Evolutionary conservation across 2,113 vertebrate species (phyloP), one percentile per base, ranked within the genome.

Genomic region (Castor canadensis): DNA sequence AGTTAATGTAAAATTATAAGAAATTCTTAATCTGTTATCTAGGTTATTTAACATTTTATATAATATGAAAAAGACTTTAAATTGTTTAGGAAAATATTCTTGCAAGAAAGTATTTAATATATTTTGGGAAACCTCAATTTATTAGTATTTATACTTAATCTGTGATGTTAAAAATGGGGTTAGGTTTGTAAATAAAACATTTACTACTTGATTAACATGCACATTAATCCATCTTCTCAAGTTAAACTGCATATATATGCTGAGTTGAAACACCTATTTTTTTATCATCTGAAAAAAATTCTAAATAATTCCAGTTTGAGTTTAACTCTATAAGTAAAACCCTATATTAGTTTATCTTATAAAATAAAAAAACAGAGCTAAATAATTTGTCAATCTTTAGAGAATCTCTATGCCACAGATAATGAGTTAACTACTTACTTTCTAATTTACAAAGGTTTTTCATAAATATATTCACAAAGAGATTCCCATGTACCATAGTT

Each of bases 341-440:
- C 13, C 22, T 35, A 1, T 43, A 92, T 90, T 87, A 67, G 35
- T 94, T 93, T 76, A 95, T 32, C 62, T 96, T 62, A 32, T 17
- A 83, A 75, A 87, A 84, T 56, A 56, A 43, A 81, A 45, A 54
- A 40, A 45, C 5, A 49, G 1, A 32, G 28, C 1, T 77, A 9
- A 92, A 71, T 30, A 75, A 89, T 71, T n/a, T 84, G 28, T 40
- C 26, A 87, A n/a, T 60, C 24, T 28, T 79, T 67, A 49, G 5
- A 94, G 38, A 1, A 89, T 87, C 95, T 88, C 35, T 67, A n/a
- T 28, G 6, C 73, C 47, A 86, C 26, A 89, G 3, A 4, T 85
- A 92, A 81, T 47, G 89, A 75, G 16, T 66, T 94, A 62, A 86
- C 28, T 88, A 83, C 72, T 88, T 91, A 66, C 13, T 45, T 77